Evolutionary conservation across 2,888 invertebrate species (phyloP).

Genomic region (Trissonchulus latispiculum): DNA sequence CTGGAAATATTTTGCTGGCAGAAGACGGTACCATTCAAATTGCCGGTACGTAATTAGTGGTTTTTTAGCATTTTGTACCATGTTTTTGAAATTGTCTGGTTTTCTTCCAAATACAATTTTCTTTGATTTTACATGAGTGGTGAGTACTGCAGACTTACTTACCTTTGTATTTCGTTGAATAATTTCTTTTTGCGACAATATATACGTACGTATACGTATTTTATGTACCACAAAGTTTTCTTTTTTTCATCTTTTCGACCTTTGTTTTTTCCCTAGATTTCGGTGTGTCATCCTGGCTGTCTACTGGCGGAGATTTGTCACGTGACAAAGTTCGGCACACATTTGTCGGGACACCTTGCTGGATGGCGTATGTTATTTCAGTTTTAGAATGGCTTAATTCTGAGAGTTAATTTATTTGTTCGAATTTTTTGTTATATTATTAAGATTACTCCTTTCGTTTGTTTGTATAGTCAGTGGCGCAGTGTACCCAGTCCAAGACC

Average conservation of each 20-base stretch:
- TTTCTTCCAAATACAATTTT: no score
- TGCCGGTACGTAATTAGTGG: slow-evolving; percentile 55
- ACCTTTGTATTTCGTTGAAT: no score
- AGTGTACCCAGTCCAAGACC: no score
- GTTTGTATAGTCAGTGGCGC: slow-evolving; percentile 54
- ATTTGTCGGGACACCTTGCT: slow-evolving; percentile 97
- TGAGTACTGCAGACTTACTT: no score
- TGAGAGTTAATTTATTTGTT: slow-evolving; percentile 8
- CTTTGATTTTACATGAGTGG: no score
- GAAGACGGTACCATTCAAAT: slow-evolving; percentile 95
- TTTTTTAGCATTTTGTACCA: no score
- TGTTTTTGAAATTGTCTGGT: no score
- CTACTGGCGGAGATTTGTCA: slow-evolving; percentile 79
- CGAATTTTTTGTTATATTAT: neutral
- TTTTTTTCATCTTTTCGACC: no score
- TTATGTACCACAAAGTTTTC: no score
- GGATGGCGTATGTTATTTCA: slow-evolving; percentile 99
- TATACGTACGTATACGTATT: no score
- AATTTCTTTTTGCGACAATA: no score
- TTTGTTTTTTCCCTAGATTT: slow-evolving; percentile 62
- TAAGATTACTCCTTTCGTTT: slow-evolving; percentile 17
- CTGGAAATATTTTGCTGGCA: slow-evolving; percentile 90
- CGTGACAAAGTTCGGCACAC: slow-evolving; percentile 80
- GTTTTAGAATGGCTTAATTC: slow-evolving; percentile 77
- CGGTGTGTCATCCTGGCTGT: slow-evolving; percentile 93